Conservation (phyloP, 2,797 vertebrate genomes). For the Schizopygopsis malacanthus region DNA sequence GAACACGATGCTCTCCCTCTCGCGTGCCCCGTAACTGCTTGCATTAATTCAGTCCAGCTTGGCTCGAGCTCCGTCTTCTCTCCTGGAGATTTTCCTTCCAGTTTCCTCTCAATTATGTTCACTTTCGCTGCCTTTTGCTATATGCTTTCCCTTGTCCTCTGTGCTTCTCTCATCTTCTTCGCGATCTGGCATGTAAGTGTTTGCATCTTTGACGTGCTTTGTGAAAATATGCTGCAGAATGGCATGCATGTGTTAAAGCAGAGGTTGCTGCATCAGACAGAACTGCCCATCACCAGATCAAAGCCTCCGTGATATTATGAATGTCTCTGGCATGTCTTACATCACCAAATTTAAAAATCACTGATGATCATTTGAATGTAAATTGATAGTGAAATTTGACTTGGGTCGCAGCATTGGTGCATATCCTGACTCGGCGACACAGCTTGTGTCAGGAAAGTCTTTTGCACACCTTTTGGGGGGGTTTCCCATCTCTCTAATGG, state of each 20-base stretch:
- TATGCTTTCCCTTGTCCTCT: constrained; percentile 85
- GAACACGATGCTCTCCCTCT: constrained; percentile 65
- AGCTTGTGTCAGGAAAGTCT: constrained; percentile 18
- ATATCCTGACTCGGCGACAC: neutral
- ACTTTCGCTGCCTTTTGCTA: constrained; percentile 87
- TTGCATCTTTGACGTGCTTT: constrained; percentile 35
- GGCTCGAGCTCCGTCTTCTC: constrained; percentile 52
- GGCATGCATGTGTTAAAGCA: constrained; percentile 24
- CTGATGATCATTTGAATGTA: neutral
- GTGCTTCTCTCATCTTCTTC: constrained; percentile 84
- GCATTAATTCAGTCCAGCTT: constrained; percentile 7
- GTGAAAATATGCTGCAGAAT: constrained; percentile 32
- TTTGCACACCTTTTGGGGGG: neutral
- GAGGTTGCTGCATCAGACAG: constrained; percentile 7
- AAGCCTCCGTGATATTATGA: neutral
- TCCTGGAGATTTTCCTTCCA: constrained; percentile 63
- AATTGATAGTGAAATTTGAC: constrained; percentile 5
- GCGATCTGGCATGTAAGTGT: constrained; percentile 85
- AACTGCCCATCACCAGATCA: constrained; percentile 18
- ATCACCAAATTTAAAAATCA: neutral
- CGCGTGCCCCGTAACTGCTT: constrained; percentile 50
- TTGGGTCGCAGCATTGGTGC: neutral
- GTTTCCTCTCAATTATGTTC: constrained; percentile 77
- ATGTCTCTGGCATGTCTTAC: neutral
- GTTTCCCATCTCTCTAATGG: neutral